These are phyloP conservation scores for Etia nguti DNA, from an alignment of 2,113 vertebrate species.

Conservation along the genomic window DNA sequence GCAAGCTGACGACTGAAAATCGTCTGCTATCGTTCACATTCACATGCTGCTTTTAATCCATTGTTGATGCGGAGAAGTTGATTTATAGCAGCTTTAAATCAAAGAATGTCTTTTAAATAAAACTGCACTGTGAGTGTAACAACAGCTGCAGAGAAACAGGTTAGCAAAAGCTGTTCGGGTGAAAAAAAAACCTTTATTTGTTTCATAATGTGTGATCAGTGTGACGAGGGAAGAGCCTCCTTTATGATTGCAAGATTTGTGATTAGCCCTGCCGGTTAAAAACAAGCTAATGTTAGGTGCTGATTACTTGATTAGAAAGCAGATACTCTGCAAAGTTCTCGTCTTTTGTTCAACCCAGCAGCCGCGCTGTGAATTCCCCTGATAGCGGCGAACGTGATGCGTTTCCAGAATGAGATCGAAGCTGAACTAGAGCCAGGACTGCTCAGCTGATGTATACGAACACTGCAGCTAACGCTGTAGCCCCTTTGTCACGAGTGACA, in stretches of 20 bases:
- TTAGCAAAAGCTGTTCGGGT: background rate
- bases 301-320: constrained; percentile 1
- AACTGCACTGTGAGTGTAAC: background rate
- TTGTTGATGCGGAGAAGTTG: background rate
- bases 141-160: background rate
- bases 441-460: background rate
- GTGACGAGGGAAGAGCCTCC: background rate
- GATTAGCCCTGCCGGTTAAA: background rate
- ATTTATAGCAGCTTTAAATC: background rate
- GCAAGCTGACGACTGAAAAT: background rate
- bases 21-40: background rate
- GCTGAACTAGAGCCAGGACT: constrained; percentile 9
- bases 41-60: background rate
- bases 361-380: background rate
- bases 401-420: background rate
- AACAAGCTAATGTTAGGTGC: background rate
- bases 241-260: background rate
- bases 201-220: background rate
- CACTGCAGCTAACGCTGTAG: background rate
- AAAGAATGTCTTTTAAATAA: background rate
- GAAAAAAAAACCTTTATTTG: background rate
- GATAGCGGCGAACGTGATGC: background rate
- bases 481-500: constrained; percentile 8
- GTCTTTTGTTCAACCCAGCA: background rate
- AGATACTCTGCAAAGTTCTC: background rate